Base-by-base conservation (phyloP, 2,888 invertebrate genomes). In the Pterobdella sp. region DNA sequence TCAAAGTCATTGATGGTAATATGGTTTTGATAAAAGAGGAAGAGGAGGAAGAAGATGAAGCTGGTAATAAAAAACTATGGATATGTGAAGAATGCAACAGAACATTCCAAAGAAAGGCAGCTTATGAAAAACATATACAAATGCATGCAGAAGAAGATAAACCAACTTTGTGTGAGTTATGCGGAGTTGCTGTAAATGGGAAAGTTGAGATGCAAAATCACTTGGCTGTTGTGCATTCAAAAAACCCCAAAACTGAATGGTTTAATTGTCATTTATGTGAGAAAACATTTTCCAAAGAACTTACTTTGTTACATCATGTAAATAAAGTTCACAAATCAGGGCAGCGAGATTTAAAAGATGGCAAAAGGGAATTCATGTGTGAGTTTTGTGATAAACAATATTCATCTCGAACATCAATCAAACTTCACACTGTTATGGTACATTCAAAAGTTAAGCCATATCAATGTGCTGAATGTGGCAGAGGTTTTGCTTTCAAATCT, bases 271-370 rank as follows among this genome's bases (percentile, higher is more conserved):
- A 35, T 18, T 66, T 66, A 26, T 73, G 73, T 42, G 68, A 66
- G 29, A 74, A 74, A 71, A 60, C 74, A 22, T 74, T 74, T 26
- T 71, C 70, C 10, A 74, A 65, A 56, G 68, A 74, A 32, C 71
- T 70, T 18, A 71, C 70, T 49, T 56, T 70, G 29, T 42, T 42
- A 18, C 34, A 64, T n/a, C 74, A 73, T 42, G 64, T 73, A 22
- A 36, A 64, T n/a, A 73, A 73, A 36, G 37, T 68, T 37, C 73
- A 73, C 22, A 32, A 31, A 14, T 22, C 1, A 26, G 64, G 71
- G 26, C 10, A n/a, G n/a, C 31, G 26, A 35, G 71, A 35, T 22
- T 22, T 34, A 22, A 35, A 29, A 18, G 71, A 71, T 22, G 36
- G 35, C n/a, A 56, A 34, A 22, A 31, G 71, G 7, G 71, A 71